phyloP scores from a whole-genome alignment of 2,888 invertebrate genomes.

The Trachelus tabidus region DNA sequence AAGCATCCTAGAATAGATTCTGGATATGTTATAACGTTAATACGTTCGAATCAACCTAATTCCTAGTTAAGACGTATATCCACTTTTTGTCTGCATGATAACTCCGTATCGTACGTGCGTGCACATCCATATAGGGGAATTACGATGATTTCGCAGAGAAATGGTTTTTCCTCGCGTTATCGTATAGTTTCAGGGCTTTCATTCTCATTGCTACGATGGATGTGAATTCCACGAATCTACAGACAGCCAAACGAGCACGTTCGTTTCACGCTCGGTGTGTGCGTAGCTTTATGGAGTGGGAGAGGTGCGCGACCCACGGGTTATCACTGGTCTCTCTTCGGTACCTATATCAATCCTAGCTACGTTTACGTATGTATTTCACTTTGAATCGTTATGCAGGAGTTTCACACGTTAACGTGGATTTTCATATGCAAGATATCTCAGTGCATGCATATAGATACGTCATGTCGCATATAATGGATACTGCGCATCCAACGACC shows the following conservation, averaged over 20 bases:
- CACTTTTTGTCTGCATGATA: background rate
- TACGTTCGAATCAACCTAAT: background rate
- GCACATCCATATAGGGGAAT: background rate
- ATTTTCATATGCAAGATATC: background rate
- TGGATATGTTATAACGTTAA: background rate
- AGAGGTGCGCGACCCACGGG: constrained; percentile 60
- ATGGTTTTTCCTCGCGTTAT: background rate
- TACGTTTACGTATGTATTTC: constrained; percentile 14
- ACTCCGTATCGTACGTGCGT: background rate
- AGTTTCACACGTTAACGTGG: constrained; percentile 21
- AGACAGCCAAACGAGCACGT: background rate
- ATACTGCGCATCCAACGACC: background rate
- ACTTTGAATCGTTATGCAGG: constrained; percentile 11
- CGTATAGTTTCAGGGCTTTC: background rate
- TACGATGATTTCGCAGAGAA: background rate
- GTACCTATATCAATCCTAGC: constrained; percentile 55
- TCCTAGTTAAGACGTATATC: background rate
- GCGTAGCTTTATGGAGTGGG: constrained; percentile 46
- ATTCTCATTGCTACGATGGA: background rate
- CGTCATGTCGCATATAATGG: background rate
- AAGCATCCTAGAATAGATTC: background rate
- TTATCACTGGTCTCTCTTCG: constrained; percentile 55
- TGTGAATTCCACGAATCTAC: background rate
- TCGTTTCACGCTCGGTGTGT: constrained; percentile 14
- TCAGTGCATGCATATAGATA: background rate